Evolutionary conservation across 2,113 vertebrate genomes (phyloP).

Genomic region (Apteryx owenii): DNA sequence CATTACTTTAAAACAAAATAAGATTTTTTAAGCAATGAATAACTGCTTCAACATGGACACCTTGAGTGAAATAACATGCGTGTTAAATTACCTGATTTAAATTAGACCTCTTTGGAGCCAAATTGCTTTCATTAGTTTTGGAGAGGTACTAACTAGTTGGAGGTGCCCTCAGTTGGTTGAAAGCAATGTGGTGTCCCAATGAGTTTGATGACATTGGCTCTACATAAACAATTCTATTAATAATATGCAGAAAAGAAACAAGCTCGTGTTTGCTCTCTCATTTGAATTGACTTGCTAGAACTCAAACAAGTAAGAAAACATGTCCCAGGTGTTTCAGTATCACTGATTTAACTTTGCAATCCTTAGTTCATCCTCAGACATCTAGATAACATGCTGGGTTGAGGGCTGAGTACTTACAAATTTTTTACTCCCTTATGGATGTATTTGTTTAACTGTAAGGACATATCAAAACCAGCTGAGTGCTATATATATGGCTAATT

Average conservation of each 20-base stretch:
- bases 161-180: not conserved
- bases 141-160: not conserved
- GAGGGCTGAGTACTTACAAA: rapidly evolving
- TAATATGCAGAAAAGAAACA: not conserved
- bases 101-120: not conserved
- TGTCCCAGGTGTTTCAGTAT: not conserved
- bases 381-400: rapidly evolving
- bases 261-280: rapidly evolving
- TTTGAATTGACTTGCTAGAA: not conserved
- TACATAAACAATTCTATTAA: not conserved
- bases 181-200: not conserved
- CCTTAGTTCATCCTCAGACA: not conserved
- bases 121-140: not conserved
- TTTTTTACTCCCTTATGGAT: not conserved
- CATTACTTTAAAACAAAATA: not conserved
- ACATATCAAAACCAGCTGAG: not conserved
- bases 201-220: not conserved
- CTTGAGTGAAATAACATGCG: not conserved
- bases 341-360: not conserved
- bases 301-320: not conserved
- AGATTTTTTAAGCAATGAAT: not conserved
- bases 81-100: not conserved
- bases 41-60: not conserved
- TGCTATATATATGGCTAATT: not conserved
- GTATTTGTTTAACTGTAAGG: not conserved